Evolutionary conservation across 2,888 invertebrate genomes (phyloP), one percentile per base, ranked within the genome.

Genomic region (Anthoptus insignis): DNA sequence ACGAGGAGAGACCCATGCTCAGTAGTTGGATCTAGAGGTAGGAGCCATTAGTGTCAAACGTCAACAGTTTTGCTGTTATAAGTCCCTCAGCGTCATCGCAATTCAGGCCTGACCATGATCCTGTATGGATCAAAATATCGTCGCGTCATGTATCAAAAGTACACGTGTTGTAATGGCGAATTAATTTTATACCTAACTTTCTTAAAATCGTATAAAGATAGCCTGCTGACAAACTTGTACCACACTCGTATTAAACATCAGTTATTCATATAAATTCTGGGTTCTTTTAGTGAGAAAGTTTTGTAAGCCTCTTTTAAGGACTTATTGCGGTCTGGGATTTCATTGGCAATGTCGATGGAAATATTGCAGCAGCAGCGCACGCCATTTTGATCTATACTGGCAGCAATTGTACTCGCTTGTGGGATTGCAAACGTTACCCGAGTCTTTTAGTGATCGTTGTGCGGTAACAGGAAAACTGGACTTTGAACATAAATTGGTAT

Each of bases 211-310:
- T 19, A 42, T 19, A 42, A 19, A 42, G 19, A 42, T 2, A 5
- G 32, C 53, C n/a, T n/a, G 13, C 53, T 21, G 2, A 22, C 14
- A 19, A 1, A 19, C 42, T 16, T 1, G 16, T 22, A 19, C 34
- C 8, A 49, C 32, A 49, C 22, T 24, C 11, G 22, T 47, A 21
- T 4, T 14, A 11, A 47, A 58, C 21, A 29, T 32, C 32, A 45
- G 21, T 32, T 57, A 57, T 57, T 57, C 57, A 21, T 47, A 58
- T 47, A 32, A 58, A 58, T 58, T 58, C 21, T 21, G 19, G 45
- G 19, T 29, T 47, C 32, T 45, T 45, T 58, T 21, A 32, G 45
- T 45, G 32, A 47, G 21, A 45, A 45, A 58, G 47, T 58, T 58
- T 47, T 32, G 47, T 58, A 58, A 58, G 57, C 57, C 57, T 47